These are phyloP conservation scores for Nemoura dubitans DNA, from an alignment of 2,888 invertebrate genomes.

Conservation along the genomic window DNA sequence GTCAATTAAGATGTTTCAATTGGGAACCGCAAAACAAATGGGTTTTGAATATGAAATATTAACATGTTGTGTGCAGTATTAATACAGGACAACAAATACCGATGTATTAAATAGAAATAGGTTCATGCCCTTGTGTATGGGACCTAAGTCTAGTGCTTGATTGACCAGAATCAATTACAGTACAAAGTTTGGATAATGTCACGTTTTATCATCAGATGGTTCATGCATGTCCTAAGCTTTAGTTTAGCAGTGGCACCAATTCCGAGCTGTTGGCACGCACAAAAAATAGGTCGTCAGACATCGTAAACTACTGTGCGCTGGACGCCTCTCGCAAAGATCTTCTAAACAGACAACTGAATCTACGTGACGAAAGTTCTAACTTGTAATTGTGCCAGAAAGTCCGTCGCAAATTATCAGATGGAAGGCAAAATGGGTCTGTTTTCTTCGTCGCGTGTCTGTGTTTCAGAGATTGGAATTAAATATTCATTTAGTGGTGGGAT, in stretches of 20 bases:
- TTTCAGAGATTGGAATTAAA: not conserved
- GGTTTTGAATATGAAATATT: no score
- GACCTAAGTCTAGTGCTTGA: no score
- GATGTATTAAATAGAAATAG: no score
- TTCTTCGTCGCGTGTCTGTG: not conserved
- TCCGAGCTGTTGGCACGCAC: constrained; percentile 25
- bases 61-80: no score
- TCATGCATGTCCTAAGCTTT: not conserved
- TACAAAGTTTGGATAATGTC: no score
- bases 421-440: not conserved
- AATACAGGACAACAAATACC: no score
- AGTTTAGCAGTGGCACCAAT: not conserved
- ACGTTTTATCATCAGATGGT: not conserved
- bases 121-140: no score
- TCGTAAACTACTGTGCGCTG: constrained; percentile 45
- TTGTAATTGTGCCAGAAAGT: constrained; percentile 44
- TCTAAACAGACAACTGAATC: constrained; percentile 43
- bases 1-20: no score
- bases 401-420: constrained; percentile 28
- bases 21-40: no score
- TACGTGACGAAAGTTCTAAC: constrained; percentile 46
- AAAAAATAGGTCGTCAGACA: constrained; percentile 37
- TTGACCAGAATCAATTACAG: no score
- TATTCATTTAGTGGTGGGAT: not conserved
- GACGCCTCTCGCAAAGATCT: constrained; percentile 25